These are phyloP conservation scores for Ypsolopha sequella DNA, from an alignment of 2,888 invertebrate genomes.

Conservation along the genomic window DNA sequence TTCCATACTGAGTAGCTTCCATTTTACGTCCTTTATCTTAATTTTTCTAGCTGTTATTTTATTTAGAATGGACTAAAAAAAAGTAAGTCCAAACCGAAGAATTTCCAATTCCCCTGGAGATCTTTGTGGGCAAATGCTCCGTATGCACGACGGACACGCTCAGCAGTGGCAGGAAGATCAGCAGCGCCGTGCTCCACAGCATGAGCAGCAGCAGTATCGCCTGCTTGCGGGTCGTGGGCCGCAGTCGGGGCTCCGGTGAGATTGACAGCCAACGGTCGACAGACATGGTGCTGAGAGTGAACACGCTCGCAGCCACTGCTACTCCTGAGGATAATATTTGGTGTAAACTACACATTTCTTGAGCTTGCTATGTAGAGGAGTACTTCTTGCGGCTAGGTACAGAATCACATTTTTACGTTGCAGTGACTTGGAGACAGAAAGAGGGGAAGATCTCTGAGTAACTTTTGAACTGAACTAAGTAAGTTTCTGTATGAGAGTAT, in stretches of 20 bases:
- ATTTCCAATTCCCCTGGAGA: slow-evolving; percentile 38
- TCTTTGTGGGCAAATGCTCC: slow-evolving; percentile 37
- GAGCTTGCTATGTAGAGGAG: too few relatives aligned
- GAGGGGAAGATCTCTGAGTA: too few relatives aligned
- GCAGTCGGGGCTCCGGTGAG: slow-evolving; percentile 70
- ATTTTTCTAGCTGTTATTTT: not conserved
- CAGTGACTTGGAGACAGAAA: too few relatives aligned
- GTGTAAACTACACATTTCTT: too few relatives aligned
- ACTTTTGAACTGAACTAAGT: too few relatives aligned
- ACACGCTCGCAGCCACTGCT: slow-evolving; percentile 82
- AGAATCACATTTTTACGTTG: too few relatives aligned
- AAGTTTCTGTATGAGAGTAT: too few relatives aligned
- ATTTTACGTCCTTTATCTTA: not conserved
- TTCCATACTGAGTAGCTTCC: too few relatives aligned
- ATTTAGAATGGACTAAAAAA: not conserved
- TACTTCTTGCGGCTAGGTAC: too few relatives aligned
- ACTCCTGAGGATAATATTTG: slow-evolving; percentile 62
- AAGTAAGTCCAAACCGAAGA: slow-evolving; percentile 37
- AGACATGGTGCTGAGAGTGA: slow-evolving; percentile 83
- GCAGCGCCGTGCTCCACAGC: slow-evolving; percentile 76
- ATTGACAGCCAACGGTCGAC: slow-evolving; percentile 83
- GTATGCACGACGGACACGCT: slow-evolving; percentile 52
- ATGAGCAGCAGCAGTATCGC: slow-evolving; percentile 73
- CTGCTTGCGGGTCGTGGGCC: slow-evolving; percentile 73
- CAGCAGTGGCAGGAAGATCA: slow-evolving; percentile 77